A percentile compares a stretch with the other conserved stretches of the same genome.
These are phyloP conservation scores for Chrysolina oricalcia DNA, from an alignment of 2,888 invertebrate genomes.

Conservation along the genomic window DNA sequence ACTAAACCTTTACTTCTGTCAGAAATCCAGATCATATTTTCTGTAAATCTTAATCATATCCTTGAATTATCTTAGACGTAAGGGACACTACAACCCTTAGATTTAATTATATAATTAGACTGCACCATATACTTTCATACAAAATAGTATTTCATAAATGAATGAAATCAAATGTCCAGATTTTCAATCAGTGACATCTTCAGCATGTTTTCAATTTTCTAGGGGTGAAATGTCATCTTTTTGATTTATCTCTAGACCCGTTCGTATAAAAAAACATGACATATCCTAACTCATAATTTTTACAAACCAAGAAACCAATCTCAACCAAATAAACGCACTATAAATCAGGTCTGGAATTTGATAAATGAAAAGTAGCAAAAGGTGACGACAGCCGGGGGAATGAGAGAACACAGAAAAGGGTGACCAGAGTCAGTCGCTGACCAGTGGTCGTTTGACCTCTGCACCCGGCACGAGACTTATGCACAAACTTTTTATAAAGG, in stretches of 20 bases:
- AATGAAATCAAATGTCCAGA: no score
- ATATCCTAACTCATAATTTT: slow-evolving; percentile 7
- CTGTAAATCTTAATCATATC: no score
- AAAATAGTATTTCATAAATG: no score
- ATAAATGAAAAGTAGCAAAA: slow-evolving; percentile 46
- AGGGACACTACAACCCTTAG: no score
- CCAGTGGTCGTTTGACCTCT: slow-evolving; percentile 67
- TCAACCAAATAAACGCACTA: slow-evolving; percentile 2
- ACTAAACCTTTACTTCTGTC: no score
- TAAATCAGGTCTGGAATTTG: slow-evolving; percentile 40
- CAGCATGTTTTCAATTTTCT: neutral
- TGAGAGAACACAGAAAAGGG: slow-evolving; percentile 38
- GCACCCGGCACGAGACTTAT: slow-evolving; percentile 64
- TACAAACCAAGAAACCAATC: slow-evolving; percentile 15
- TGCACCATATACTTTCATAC: no score
- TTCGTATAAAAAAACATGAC: neutral
- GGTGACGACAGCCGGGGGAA: slow-evolving; percentile 37
- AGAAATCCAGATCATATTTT: no score
- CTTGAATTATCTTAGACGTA: no score
- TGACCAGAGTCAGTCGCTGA: slow-evolving; percentile 52
- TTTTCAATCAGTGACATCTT: neutral
- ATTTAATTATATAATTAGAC: no score
- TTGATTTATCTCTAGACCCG: neutral
- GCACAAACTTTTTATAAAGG: slow-evolving; percentile 64
- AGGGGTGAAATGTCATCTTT: neutral